These are phyloP conservation scores for Coelopa frigida DNA, from an alignment of 1,140 invertebrate genomes.

Conservation along the genomic window DNA sequence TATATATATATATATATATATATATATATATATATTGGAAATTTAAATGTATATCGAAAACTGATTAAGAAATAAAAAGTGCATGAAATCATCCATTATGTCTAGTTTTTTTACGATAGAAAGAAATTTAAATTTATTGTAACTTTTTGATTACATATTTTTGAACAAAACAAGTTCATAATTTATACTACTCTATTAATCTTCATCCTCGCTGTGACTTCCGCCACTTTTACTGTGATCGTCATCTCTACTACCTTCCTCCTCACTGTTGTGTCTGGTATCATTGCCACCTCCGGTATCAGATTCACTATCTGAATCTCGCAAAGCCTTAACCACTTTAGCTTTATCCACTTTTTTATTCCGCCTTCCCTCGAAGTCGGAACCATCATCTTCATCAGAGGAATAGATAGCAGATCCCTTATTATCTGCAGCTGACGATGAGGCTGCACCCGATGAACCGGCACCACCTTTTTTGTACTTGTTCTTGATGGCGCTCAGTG, in stretches of 20 bases:
- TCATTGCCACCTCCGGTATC: constrained; percentile 36
- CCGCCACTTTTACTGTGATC: constrained; percentile 12
- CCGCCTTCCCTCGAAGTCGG: constrained; percentile 73
- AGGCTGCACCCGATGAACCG: constrained; percentile 19
- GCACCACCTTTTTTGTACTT: constrained; percentile 69
- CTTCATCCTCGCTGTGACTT: too few species aligned
- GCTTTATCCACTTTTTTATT: constrained; percentile 69
- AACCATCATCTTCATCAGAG: constrained; percentile 83
- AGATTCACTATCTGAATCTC: constrained; percentile 67
- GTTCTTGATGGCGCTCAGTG: constrained; percentile 89
- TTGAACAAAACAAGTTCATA: too few species aligned
- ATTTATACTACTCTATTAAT: too few species aligned
- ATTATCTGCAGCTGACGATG: constrained; percentile 24
- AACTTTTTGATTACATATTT: too few species aligned
- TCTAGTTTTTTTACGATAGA: too few species aligned
- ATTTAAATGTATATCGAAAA: too few species aligned
- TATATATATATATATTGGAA: too few species aligned
- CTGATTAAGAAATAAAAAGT: too few species aligned
- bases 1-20: too few species aligned
- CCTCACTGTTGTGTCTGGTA: constrained; percentile 17
- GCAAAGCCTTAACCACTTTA: constrained; percentile 64
- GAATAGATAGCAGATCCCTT: constrained; percentile 77
- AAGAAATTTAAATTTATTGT: too few species aligned
- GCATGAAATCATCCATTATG: too few species aligned
- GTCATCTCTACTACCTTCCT: constrained; percentile 26